Percentiles rank a stretch among this genome's conserved stretches.
Conservation (phyloP, 2,113 vertebrate genomes). For the Paradisaea rubra region DNA sequence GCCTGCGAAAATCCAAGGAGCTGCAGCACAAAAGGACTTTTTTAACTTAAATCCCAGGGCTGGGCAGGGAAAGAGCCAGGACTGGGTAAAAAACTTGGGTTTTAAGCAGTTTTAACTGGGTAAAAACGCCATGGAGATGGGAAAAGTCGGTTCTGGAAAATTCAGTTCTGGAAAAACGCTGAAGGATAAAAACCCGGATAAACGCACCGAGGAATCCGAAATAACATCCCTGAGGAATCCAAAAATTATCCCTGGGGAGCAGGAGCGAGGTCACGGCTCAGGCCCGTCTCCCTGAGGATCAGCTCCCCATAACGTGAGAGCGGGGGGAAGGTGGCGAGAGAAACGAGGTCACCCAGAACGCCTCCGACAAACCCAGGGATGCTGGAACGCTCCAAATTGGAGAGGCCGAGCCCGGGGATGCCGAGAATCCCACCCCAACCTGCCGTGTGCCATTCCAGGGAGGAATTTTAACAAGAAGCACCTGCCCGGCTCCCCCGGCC, state of each 20-base stretch:
- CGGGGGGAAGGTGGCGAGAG: not conserved
- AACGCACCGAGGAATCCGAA: not conserved
- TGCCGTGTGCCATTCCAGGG: not conserved
- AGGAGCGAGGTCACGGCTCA: not conserved
- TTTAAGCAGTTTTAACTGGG: too few species aligned
- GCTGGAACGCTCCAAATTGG: not conserved
- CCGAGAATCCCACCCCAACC: conserved; percentile 9
- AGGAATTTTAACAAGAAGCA: conserved; percentile 61
- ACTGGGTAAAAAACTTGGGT: not conserved
- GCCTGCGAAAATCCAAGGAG: not conserved
- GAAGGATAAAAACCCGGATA: not conserved
- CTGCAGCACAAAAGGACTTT: not conserved
- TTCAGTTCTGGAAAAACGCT: not conserved
- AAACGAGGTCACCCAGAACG: accelerated
- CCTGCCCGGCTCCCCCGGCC: conserved; percentile 17
- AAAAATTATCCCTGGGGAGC: not conserved
- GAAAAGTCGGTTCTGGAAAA: not conserved
- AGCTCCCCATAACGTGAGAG: accelerated
- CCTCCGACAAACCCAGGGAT: not conserved
- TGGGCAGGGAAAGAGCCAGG: not conserved
- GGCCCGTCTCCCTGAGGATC: accelerated
- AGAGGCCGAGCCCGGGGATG: not conserved
- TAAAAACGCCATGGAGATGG: not conserved
- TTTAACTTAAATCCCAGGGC: not conserved
- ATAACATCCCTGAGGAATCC: too few species aligned